phyloP scores from a whole-genome alignment of 2,888 invertebrate species.

The Erebia ligea region DNA sequence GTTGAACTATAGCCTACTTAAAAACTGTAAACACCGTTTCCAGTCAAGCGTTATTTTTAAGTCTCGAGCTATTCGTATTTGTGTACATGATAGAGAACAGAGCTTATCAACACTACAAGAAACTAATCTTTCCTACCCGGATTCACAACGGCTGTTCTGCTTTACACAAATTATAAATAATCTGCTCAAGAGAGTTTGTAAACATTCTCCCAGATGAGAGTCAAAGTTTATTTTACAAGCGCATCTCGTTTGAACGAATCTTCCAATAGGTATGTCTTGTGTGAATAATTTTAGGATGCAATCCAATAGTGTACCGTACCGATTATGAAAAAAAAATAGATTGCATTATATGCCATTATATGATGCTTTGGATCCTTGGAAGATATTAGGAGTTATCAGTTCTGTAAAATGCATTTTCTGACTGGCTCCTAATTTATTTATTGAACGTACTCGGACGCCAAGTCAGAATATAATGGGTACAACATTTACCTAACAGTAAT shows the following conservation, averaged over 20 bases:
- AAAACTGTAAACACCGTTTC: not conserved
- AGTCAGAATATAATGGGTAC: slow-evolving; percentile 20
- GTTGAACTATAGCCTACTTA: too few relatives aligned
- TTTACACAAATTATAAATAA: slow-evolving; percentile 63
- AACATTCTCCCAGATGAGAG: slow-evolving; percentile 67
- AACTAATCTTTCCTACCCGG: slow-evolving; percentile 49
- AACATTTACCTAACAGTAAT: too few relatives aligned
- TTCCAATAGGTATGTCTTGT: slow-evolving; percentile 16
- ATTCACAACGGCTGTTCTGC: slow-evolving; percentile 68
- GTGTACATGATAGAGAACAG: slow-evolving; percentile 14
- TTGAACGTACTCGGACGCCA: slow-evolving; percentile 43
- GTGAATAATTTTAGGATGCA: slow-evolving; percentile 8
- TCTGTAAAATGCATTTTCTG: slow-evolving; percentile 13
- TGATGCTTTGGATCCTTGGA: not conserved
- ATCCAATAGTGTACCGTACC: not conserved
- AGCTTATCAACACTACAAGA: slow-evolving; percentile 31
- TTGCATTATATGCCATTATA: not conserved
- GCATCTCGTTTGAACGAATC: slow-evolving; percentile 38
- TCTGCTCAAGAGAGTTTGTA: slow-evolving; percentile 50
- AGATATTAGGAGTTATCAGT: slow-evolving; percentile 11
- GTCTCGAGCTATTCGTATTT: not conserved
- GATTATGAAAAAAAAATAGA: not conserved
- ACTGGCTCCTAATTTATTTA: slow-evolving; percentile 34
- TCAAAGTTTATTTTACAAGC: slow-evolving; percentile 62
- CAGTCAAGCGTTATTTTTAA: not conserved